These are phyloP conservation scores for Oscheius myriophilus DNA, from an alignment of 2,888 invertebrate genomes.

Conservation along the genomic window DNA sequence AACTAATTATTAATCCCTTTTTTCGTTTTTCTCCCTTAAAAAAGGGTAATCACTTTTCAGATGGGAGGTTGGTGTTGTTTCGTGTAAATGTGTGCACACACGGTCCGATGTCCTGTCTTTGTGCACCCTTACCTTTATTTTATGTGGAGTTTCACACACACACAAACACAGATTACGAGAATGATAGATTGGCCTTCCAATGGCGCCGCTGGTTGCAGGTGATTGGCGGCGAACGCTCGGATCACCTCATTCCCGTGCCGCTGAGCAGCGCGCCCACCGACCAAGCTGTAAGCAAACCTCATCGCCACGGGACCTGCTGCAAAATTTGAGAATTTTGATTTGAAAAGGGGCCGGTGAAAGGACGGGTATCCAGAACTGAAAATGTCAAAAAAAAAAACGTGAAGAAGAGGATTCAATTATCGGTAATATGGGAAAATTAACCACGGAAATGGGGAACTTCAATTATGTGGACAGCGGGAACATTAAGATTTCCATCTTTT, in stretches of 20 bases:
- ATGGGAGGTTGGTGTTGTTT: neutral
- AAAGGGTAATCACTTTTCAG: neutral
- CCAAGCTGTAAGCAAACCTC: slow-evolving; percentile 90
- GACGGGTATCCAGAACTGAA: neutral
- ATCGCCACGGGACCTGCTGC: neutral
- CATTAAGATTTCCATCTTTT: no score
- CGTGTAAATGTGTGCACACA: neutral
- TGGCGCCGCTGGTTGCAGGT: slow-evolving; percentile 77
- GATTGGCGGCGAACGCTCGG: slow-evolving; percentile 99
- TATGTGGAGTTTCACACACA: slow-evolving; percentile 14
- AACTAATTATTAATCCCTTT: neutral
- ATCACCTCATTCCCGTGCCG: slow-evolving; percentile 99
- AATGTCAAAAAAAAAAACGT: no score
- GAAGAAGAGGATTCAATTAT: no score
- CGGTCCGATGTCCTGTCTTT: neutral
- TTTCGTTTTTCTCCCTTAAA: neutral
- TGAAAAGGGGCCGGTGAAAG: neutral
- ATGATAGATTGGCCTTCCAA: slow-evolving; percentile 11
- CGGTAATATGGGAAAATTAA: no score
- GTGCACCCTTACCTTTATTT: neutral
- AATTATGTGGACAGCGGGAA: no score
- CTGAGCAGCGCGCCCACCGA: slow-evolving; percentile 99
- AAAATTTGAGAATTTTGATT: neutral
- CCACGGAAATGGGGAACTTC: no score
- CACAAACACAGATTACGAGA: neutral